phyloP scores from a whole-genome alignment of 2,888 invertebrate species.

The Scaptomyza flava region DNA sequence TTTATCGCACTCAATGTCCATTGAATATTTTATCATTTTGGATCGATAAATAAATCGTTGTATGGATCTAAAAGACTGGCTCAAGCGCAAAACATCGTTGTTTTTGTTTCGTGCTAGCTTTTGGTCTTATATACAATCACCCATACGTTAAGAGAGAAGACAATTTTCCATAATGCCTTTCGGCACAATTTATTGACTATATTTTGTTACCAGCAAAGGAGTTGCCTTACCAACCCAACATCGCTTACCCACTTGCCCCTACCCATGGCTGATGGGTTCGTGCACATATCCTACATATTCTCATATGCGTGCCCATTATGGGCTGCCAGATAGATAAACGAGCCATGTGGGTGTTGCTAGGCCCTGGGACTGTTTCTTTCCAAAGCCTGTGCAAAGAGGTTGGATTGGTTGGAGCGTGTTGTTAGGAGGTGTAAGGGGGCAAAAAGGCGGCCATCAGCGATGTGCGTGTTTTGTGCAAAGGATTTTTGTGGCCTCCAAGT shows the following conservation, averaged over 20 bases:
- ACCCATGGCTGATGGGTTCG: constrained; percentile 24
- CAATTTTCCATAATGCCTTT: constrained; percentile 56
- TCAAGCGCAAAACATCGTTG: neutral
- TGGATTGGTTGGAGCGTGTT: neutral
- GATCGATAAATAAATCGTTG: constrained; percentile 14
- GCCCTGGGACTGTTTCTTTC: constrained; percentile 32
- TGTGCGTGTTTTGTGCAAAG: constrained; percentile 61
- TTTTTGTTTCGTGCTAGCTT: neutral
- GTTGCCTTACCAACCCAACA: constrained; percentile 46
- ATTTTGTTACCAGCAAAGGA: constrained; percentile 47
- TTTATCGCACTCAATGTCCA: neutral
- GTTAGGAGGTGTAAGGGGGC: neutral
- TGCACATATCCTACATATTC: constrained; percentile 44
- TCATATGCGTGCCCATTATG: constrained; percentile 66
- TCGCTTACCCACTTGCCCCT: neutral
- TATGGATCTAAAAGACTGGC: constrained; percentile 4
- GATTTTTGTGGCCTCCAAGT: constrained; percentile 57
- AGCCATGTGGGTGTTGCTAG: constrained; percentile 58
- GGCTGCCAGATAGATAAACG: constrained; percentile 61
- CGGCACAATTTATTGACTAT: constrained; percentile 54
- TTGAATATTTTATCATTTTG: neutral
- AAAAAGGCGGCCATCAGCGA: constrained; percentile 25
- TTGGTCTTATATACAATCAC: neutral
- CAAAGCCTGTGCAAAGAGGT: constrained; percentile 8
- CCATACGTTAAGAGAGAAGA: constrained; percentile 13